Evolutionary conservation across 2,888 invertebrate genomes (phyloP), one percentile per base, ranked within the genome.

Genomic region (Smittia aterrima): DNA sequence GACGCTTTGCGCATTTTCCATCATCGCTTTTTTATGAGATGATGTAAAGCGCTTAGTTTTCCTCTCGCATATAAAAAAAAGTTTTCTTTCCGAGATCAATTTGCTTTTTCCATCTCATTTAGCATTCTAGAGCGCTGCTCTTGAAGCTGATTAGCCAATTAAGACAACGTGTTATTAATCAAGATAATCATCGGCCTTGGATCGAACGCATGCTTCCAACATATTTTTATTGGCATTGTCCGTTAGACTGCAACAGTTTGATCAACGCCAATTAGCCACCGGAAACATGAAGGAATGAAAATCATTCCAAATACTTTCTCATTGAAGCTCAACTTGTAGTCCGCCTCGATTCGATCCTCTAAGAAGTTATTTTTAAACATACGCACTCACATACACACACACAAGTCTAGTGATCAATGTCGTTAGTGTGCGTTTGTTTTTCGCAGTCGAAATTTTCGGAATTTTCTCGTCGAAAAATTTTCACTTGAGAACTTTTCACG

Each of bases 391-490:
- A 64, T 11, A 27, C 25, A 64, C 64, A 22, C 18, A n/a, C n/a
- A n/a, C n/a, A 47, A n/a, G n/a, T n/a, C n/a, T n/a, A n/a, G n/a
- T n/a, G n/a, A n/a, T n/a, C n/a, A n/a, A n/a, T 47, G 7, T 38
- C 38, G 38, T 4, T 53, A 7, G 53, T 4, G 13, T 58, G 47
- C 18, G 18, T 24, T 25, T 64, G 25, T 27, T 64, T 58, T 64
- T 64, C 64, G 64, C 64, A 27, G 27, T 27, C 9, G 16, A 27
- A 58, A 64, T 58, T 58, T 58, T 58, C 58, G n/a, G 58, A 27
- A 64, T 64, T 64, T 64, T 64, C 64, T 64, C 27, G 64, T 64
- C 27, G 64, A 25, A 27, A 64, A 64, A 22, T 64, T 64, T 64
- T 27, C 16, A 16, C 3, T 24, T n/a, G 9, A 27, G 25, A 27